Evolutionary conservation across 2,113 vertebrate species (phyloP).

Genomic region (Crocuta crocuta): DNA sequence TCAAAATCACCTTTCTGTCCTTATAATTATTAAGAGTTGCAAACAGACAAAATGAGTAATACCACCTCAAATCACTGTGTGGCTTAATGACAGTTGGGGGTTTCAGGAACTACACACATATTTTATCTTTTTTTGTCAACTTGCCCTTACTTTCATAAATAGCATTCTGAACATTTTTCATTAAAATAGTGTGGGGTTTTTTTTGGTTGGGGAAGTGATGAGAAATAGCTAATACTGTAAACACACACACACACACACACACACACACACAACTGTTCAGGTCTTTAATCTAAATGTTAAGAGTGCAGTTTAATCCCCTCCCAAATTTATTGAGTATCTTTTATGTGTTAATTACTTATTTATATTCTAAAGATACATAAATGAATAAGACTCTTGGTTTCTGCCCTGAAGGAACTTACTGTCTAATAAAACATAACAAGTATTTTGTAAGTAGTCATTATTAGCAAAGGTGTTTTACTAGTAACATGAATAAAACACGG

Average conservation of each 20-base stretch:
- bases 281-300: neutral
- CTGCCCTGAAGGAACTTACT: neutral
- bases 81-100: neutral
- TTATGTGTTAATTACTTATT: neutral
- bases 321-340: neutral
- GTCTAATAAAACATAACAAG: neutral
- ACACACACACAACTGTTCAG: neutral
- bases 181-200: neutral
- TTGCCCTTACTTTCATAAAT: neutral
- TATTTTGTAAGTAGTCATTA: neutral
- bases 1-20: neutral
- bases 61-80: neutral
- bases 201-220: neutral
- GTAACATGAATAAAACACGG: neutral
- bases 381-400: neutral
- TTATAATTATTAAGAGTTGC: neutral
- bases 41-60: neutral
- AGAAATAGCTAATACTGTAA: neutral
- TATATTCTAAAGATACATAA: neutral
- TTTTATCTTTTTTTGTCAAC: neutral
- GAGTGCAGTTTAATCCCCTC: neutral
- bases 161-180: neutral
- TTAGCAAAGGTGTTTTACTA: constrained; percentile 20
- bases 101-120: neutral
- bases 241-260: neutral